Conservation (phyloP, 1,140 invertebrate species). For the Eriosoma lanigerum region DNA sequence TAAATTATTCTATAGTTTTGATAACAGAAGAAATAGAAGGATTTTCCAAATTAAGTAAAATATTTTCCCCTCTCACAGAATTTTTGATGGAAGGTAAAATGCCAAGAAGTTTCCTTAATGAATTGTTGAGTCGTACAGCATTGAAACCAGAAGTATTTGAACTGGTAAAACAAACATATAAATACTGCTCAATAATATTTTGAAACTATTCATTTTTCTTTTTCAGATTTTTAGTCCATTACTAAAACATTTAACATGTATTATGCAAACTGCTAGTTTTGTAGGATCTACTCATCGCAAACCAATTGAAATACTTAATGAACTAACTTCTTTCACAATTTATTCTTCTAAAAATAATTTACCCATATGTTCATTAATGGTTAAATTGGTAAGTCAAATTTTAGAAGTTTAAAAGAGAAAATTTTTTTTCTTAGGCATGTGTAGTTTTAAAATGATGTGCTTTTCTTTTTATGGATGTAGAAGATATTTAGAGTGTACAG, state of each 20-base stretch:
- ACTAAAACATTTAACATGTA: constrained; percentile 68
- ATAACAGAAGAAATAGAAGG: constrained; percentile 59
- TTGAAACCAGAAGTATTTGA: constrained; percentile 58
- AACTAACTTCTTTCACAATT: constrained; percentile 72
- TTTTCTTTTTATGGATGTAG: too few species aligned
- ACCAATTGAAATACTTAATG: constrained; percentile 68
- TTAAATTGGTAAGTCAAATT: constrained; percentile 58
- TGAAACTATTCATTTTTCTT: constrained; percentile 43
- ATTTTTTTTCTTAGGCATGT: too few species aligned
- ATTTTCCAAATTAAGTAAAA: constrained; percentile 43
- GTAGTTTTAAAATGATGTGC: too few species aligned
- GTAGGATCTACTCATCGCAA: constrained; percentile 71
- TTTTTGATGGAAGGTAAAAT: constrained; percentile 67
- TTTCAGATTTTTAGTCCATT: constrained; percentile 70
- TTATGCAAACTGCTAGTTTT: constrained; percentile 71
- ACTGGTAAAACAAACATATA: constrained; percentile 7
- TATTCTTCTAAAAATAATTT: constrained; percentile 62
- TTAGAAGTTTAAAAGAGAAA: constrained; percentile 23
- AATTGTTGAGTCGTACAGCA: constrained; percentile 65
- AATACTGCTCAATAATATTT: neutral
- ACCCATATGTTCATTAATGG: constrained; percentile 78
- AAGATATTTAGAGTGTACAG: too few species aligned
- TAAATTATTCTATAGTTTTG: constrained; percentile 64
- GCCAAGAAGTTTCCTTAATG: constrained; percentile 69
- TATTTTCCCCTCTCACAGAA: constrained; percentile 63